A percentile compares a stretch with the other conserved stretches of the same genome.
phyloP scores from a whole-genome alignment of 2,797 vertebrate species.

The Gephyroberyx darwinii region DNA sequence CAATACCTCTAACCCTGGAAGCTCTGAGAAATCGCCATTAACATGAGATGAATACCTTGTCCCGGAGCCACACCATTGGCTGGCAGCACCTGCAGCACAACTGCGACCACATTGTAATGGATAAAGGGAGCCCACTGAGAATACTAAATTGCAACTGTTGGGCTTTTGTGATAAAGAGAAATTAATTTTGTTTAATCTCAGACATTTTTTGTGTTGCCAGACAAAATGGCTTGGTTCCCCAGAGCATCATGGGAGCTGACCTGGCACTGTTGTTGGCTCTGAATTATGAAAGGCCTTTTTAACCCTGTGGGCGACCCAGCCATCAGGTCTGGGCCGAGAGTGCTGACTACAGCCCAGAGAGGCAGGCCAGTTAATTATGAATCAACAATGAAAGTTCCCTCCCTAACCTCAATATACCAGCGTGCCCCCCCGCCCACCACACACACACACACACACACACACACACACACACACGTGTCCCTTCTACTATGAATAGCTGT shows the following conservation, averaged over 20 bases:
- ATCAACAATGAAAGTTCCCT: conserved; percentile 33
- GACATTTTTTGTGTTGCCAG: conserved; percentile 32
- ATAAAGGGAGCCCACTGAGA: conserved; percentile 46
- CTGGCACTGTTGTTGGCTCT: conserved; percentile 43
- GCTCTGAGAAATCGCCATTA: conserved; percentile 37
- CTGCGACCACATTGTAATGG: conserved; percentile 15
- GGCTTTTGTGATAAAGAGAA: conserved; percentile 7
- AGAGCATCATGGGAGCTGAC: conserved; percentile 56
- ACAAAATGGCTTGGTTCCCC: conserved; percentile 40
- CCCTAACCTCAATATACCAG: neutral
- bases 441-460: neutral
- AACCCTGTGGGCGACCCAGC: conserved; percentile 61
- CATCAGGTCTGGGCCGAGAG: conserved; percentile 30
- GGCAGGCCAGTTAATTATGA: conserved; percentile 38
- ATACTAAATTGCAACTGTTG: conserved; percentile 39
- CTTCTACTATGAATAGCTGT: conserved; percentile 26
- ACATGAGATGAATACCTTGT: conserved; percentile 42
- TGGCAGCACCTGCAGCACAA: conserved; percentile 36
- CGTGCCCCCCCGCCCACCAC: neutral
- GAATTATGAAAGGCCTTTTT: conserved; percentile 65
- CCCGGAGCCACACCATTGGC: conserved; percentile 22
- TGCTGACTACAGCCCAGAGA: conserved; percentile 43
- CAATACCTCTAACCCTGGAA: conserved; percentile 19
- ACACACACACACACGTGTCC: conserved; percentile 3
- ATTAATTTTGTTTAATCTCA: conserved; percentile 16